Percentiles rank a stretch among this genome's conserved stretches.
phyloP scores from a whole-genome alignment of 2,888 invertebrate genomes.

The Ashinkailepas kermadecensis region DNA sequence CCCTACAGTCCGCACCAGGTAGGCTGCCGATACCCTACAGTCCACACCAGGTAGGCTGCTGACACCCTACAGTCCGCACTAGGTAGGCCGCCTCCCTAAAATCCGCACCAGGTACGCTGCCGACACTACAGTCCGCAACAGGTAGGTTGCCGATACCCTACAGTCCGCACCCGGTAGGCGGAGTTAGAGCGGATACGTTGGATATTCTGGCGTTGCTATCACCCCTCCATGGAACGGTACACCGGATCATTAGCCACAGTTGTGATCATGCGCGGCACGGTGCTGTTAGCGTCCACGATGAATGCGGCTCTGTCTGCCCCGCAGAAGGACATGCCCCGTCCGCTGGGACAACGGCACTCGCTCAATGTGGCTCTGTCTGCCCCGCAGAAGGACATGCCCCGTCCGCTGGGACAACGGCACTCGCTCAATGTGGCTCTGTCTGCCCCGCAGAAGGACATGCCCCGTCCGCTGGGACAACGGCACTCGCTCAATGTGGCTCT shows the following conservation, averaged over 20 bases:
- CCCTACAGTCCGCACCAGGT: constrained; percentile 13
- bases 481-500: too few species aligned
- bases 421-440: too few species aligned
- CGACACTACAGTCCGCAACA: neutral
- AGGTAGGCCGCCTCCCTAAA: neutral
- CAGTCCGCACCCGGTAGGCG: neutral
- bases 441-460: neutral
- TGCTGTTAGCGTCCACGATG: too few species aligned
- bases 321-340: neutral
- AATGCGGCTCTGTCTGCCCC: too few species aligned
- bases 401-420: too few species aligned
- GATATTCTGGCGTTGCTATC: too few species aligned
- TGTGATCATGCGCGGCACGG: neutral
- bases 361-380: constrained; percentile 30
- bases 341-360: constrained; percentile 32
- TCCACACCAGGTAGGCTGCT: constrained; percentile 31
- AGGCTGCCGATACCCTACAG: neutral
- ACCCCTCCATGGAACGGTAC: too few species aligned
- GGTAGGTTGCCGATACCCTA: neutral
- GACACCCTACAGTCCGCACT: neutral
- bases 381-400: too few species aligned
- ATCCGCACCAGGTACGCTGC: constrained; percentile 32
- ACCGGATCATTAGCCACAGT: too few species aligned
- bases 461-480: neutral
- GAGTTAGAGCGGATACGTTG: too few species aligned